Percentiles rank a stretch among this genome's conserved stretches.
Evolutionary conservation across 2,888 invertebrate species (phyloP).

Genomic region (Cacoxenus indagator): DNA sequence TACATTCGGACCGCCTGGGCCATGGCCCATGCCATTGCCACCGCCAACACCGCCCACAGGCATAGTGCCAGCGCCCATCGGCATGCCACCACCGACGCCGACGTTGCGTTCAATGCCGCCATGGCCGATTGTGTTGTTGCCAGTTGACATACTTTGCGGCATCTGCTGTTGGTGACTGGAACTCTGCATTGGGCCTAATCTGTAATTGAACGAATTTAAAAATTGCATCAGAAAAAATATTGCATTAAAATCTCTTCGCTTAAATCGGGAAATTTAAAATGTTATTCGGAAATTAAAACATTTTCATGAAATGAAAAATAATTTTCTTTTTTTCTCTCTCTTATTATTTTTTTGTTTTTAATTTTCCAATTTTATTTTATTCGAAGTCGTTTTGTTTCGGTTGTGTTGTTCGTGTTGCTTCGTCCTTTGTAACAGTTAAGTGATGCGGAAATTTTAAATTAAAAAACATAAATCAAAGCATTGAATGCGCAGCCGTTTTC

Average conservation of each 20-base stretch:
- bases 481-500: conserved; percentile 39
- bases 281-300: conserved; percentile 64
- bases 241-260: too few species aligned
- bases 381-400: conserved; percentile 38
- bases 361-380: conserved; percentile 41
- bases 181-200: conserved; percentile 69
- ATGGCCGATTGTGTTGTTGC: conserved; percentile 73
- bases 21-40: conserved; percentile 48
- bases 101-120: conserved; percentile 68
- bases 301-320: conserved; percentile 38
- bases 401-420: conserved; percentile 37
- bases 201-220: conserved; percentile 44
- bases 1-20: conserved; percentile 44
- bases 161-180: conserved; percentile 69
- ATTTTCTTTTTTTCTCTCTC: conserved; percentile 38
- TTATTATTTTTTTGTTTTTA: conserved; percentile 3
- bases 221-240: not conserved
- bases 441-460: conserved; percentile 71
- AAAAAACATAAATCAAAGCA: conserved; percentile 71
- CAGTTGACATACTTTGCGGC: conserved; percentile 75
- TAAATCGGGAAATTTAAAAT: too few species aligned
- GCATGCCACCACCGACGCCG: conserved; percentile 49
- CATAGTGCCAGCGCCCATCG: conserved; percentile 57
- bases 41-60: conserved; percentile 52
- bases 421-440: conserved; percentile 61